Evolutionary conservation across 2,888 invertebrate genomes (phyloP).

Genomic region (Tetranychus piercei): DNA sequence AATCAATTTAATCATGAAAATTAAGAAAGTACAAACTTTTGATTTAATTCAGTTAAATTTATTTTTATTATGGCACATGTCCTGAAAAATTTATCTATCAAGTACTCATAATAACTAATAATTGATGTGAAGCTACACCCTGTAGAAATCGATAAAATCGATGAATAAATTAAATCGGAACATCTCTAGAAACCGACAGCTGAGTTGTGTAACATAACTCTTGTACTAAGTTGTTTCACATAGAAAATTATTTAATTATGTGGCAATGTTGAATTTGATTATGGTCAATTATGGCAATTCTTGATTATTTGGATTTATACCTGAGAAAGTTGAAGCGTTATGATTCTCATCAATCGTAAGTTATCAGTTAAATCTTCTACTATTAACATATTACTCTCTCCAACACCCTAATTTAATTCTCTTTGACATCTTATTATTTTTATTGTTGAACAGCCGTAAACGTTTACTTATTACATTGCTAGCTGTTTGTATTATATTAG

Average conservation of each 20-base stretch:
- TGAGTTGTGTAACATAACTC: no score
- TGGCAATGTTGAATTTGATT: not conserved
- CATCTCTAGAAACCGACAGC: no score
- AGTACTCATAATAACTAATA: no score
- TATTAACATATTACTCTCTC: not conserved
- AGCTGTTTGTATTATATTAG: slow-evolving; percentile 33
- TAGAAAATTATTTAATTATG: not conserved
- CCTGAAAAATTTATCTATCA: no score
- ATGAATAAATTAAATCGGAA: no score
- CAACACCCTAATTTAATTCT: not conserved
- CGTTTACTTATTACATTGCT: slow-evolving; percentile 24
- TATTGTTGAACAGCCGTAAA: slow-evolving; percentile 22
- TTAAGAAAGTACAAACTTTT: no score
- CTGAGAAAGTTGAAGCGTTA: slow-evolving; percentile 19
- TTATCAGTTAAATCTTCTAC: not conserved
- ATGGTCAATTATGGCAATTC: slow-evolving; percentile 13
- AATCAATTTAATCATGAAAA: no score
- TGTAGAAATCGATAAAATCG: no score
- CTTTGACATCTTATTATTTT: not conserved
- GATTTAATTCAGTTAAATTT: no score
- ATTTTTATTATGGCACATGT: no score
- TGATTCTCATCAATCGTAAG: slow-evolving; percentile 21
- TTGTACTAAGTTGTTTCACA: not conserved
- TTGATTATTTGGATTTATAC: slow-evolving; percentile 16
- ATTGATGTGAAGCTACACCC: no score